phyloP scores from a whole-genome alignment of 2,888 invertebrate genomes.

The Apotomis betuletana region DNA sequence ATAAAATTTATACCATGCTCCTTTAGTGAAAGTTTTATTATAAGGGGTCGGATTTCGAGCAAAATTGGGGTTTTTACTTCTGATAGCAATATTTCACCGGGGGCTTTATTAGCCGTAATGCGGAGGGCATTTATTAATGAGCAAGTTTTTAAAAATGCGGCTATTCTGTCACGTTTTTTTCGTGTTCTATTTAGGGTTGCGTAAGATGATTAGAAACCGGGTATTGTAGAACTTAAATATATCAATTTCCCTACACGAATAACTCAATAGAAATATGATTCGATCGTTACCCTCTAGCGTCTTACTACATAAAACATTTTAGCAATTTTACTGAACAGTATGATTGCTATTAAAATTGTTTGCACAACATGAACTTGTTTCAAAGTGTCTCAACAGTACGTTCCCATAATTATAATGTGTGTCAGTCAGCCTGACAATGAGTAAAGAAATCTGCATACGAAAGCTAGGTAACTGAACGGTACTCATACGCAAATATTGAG shows the following conservation, averaged over 20 bases:
- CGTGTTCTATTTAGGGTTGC: constrained; percentile 41
- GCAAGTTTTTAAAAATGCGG: constrained; percentile 57
- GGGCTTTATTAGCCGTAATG: constrained; percentile 74
- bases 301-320: not conserved
- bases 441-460: not conserved
- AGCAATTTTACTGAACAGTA: not conserved
- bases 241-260: too few relatives aligned
- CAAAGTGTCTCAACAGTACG: not conserved
- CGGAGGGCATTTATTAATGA: constrained; percentile 68
- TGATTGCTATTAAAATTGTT: too few relatives aligned
- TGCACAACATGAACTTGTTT: too few relatives aligned
- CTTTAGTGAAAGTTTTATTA: constrained; percentile 73
- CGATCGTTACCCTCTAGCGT: too few relatives aligned
- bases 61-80: constrained; percentile 66
- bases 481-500: not conserved
- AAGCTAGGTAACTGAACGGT: not conserved
- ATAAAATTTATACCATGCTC: constrained; percentile 70
- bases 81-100: constrained; percentile 74
- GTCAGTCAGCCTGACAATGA: not conserved
- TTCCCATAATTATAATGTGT: not conserved
- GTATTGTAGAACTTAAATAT: not conserved
- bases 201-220: constrained; percentile 40
- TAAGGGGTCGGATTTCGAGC: constrained; percentile 58
- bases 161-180: constrained; percentile 47
- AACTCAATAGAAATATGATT: too few relatives aligned